A percentile compares a stretch with the other conserved stretches of the same genome.
Evolutionary conservation across 53 echinoderm and acorn worm species (phyloP).

Genomic region (Crossaster papposus): DNA sequence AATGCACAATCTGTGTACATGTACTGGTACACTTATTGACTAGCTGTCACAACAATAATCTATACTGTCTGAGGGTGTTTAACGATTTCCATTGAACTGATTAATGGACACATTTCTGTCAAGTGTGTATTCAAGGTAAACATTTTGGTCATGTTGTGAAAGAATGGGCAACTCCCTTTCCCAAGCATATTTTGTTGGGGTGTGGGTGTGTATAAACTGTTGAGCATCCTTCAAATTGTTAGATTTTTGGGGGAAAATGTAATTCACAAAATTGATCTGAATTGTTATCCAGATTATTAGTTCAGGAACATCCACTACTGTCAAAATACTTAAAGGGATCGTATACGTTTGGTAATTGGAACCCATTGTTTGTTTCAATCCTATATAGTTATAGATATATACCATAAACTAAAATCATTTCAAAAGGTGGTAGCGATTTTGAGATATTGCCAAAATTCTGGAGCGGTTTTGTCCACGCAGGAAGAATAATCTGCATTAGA

Average conservation of each 20-base stretch:
- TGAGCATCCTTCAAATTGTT: too few species aligned
- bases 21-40: not conserved
- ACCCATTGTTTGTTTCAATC: too few species aligned
- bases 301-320: not conserved
- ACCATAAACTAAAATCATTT: too few species aligned
- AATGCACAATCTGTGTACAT: too few species aligned
- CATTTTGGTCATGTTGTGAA: not conserved
- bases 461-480: too few species aligned
- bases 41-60: not conserved
- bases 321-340: too few species aligned
- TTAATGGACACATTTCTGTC: not conserved
- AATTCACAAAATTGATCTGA: not conserved
- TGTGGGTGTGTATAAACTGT: not conserved
- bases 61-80: not conserved
- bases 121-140: not conserved
- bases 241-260: not conserved
- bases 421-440: too few species aligned
- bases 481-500: too few species aligned
- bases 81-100: conserved; percentile 18
- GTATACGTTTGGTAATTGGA: too few species aligned
- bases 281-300: not conserved
- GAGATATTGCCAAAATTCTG: too few species aligned
- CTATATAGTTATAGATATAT: too few species aligned
- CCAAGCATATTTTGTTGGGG: too few species aligned
- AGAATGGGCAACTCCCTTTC: not conserved